Base-by-base conservation (phyloP, 2,113 vertebrate genomes). In the Campylomormyrus numenius region DNA sequence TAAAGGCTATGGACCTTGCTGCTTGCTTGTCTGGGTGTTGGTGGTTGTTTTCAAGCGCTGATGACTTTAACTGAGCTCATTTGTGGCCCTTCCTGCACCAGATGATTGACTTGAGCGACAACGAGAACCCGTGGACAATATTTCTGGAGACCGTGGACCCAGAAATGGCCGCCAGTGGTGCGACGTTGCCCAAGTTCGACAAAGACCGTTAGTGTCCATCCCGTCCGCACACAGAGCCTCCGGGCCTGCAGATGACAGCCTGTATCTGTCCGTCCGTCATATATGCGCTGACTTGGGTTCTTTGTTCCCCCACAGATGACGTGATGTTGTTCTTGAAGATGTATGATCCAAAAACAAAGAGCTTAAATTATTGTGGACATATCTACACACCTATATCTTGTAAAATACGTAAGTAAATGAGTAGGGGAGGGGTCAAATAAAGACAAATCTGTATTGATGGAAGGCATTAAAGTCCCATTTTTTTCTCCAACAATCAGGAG, bases 281-380 rank as follows among this genome's bases (percentile, higher is more conserved):
- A 39, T 39, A 80, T 42, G 15, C 17, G 1, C 45, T 85, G 8
- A 46, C 39, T 24, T 85, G 3, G 39, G 21, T 48, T 46, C 19
- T n/a, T 48, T 85, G 3, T 49, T 70, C 45, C 92, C 27, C 92
- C 94, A 31, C 91, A 99, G 98, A 99, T 94, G 98, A 99, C 92
- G 98, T 99, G 91, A 99, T 99, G 98, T 96, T 99, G 92, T 99
- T 99, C 95, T 94, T 99, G 95, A 99, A 99, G 96, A 99, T 99
- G 98, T 99, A 99, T 90, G 98, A 99, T 94, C 97, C 98, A 85
- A 99, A 99, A 96, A 98, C 98, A 93, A 96, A 97, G 96, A 99
- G 98, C 96, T 97, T 99, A 97, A 99, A 99, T 97, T 99, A 99
- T 96, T 99, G 98, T 96, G 98, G 98, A 96, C 98, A 99, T 96